phyloP scores from a whole-genome alignment of 2,113 vertebrate genomes.

The Lepisosteus oculatus region DNA sequence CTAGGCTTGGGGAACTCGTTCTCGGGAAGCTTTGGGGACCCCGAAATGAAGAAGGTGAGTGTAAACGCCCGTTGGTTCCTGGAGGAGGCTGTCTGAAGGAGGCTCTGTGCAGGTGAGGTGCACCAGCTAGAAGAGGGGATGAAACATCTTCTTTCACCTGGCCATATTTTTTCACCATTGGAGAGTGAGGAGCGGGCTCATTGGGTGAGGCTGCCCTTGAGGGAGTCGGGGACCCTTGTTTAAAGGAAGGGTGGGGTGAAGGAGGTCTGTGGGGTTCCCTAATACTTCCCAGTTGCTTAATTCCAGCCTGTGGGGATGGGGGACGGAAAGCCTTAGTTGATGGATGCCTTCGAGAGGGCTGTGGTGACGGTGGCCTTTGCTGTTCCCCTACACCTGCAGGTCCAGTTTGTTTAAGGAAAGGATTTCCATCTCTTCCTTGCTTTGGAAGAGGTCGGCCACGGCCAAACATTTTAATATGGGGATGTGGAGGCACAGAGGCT shows the following conservation, averaged over 20 bases:
- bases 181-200: conserved; percentile 38
- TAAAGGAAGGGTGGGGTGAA: conserved; percentile 31
- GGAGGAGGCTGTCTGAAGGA: conserved; percentile 57
- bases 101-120: conserved; percentile 53
- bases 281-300: not conserved
- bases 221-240: conserved; percentile 43
- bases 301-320: conserved; percentile 23
- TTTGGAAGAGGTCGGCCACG: not conserved
- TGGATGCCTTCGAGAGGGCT: conserved; percentile 51
- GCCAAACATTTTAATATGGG: conserved; percentile 7
- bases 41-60: not conserved
- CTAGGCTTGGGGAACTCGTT: conserved; percentile 5
- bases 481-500: not conserved
- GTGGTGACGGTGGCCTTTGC: conserved; percentile 45
- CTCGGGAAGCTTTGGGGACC: not conserved
- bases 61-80: not conserved
- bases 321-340: conserved; percentile 49
- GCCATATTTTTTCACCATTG: conserved; percentile 43
- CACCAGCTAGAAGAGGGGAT: conserved; percentile 54
- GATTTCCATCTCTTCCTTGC: not conserved
- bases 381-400: conserved; percentile 35
- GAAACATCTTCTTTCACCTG: conserved; percentile 58
- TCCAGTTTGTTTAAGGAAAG: conserved; percentile 31
- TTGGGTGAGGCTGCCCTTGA: conserved; percentile 34
- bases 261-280: not conserved